These are phyloP conservation scores for Nyctalus aviator DNA, from an alignment of 2,797 vertebrate species.

Conservation along the genomic window DNA sequence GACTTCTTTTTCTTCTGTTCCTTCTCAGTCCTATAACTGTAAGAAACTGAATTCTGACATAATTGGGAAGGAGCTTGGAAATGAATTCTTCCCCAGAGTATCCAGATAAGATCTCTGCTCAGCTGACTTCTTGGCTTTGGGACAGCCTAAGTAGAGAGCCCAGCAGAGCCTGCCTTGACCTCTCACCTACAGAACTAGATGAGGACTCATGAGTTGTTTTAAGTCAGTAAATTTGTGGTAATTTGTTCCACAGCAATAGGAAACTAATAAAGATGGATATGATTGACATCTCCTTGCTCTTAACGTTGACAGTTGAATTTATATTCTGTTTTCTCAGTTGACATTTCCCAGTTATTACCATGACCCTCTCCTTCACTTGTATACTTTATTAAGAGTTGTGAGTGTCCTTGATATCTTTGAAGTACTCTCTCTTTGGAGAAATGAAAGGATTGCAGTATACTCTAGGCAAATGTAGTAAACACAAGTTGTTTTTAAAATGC, in stretches of 20 bases:
- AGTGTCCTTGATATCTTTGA: constrained; percentile 63
- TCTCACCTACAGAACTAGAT: not conserved
- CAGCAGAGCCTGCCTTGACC: not conserved
- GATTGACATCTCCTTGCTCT: not conserved
- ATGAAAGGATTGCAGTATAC: constrained; percentile 2
- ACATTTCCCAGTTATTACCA: constrained; percentile 51
- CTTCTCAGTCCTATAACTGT: not conserved
- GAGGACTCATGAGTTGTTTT: not conserved
- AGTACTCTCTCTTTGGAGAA: constrained; percentile 28
- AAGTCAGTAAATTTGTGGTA: not conserved
- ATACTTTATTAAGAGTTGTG: constrained; percentile 27
- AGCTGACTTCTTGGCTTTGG: not conserved
- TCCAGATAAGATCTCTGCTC: not conserved
- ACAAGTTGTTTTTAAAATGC: constrained; percentile 41
- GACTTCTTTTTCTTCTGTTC: not conserved
- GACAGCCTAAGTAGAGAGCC: not conserved
- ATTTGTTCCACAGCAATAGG: not conserved
- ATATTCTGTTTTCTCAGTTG: constrained; percentile 39
- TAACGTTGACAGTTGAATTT: constrained; percentile 45
- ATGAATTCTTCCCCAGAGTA: not conserved
- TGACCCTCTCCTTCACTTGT: not conserved
- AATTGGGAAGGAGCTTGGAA: not conserved
- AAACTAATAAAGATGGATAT: not conserved
- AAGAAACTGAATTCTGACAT: not conserved
- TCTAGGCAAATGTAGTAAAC: constrained; percentile 60